phyloP scores from a whole-genome alignment of 2,888 invertebrate genomes.

The Xestobium rufovillosum region DNA sequence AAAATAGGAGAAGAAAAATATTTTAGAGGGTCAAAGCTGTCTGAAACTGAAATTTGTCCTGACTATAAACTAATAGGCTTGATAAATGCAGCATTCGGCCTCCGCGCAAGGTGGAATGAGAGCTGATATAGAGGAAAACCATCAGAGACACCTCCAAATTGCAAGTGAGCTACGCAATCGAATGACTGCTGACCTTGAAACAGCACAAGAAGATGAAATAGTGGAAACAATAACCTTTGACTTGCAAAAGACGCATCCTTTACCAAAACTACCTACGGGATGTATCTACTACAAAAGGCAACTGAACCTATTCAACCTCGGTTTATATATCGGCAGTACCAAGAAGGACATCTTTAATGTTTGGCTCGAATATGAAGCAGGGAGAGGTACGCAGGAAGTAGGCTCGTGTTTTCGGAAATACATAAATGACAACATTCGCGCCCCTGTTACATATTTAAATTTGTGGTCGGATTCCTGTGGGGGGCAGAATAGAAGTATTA shows the following conservation, averaged over 20 bases:
- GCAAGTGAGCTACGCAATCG: constrained; percentile 4
- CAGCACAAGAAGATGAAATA: constrained; percentile 5
- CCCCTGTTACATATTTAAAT: constrained; percentile 17
- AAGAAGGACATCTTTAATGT: constrained; percentile 8
- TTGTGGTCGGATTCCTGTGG: constrained; percentile 26
- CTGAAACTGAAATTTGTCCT: too few relatives aligned
- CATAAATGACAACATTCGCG: constrained; percentile 14
- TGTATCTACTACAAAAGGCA: constrained; percentile 30
- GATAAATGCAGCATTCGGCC: too few relatives aligned
- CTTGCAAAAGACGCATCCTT: constrained; percentile 17
- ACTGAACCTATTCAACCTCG: constrained; percentile 27
- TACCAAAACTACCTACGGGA: constrained; percentile 21
- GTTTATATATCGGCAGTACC: constrained; percentile 21
- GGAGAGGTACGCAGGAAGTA: too few relatives aligned
- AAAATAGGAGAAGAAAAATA: too few relatives aligned
- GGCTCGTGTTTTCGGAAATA: constrained; percentile 23
- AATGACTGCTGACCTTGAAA: constrained; percentile 3
- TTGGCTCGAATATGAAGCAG: too few relatives aligned
- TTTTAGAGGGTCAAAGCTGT: too few relatives aligned
- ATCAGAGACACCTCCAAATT: constrained; percentile 4
- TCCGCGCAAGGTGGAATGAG: too few relatives aligned
- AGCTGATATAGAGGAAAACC: constrained; percentile 1
- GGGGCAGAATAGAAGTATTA: constrained; percentile 25
- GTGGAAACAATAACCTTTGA: constrained; percentile 6
- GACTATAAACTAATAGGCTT: too few relatives aligned